Base-by-base conservation (phyloP, 2,888 invertebrate species). In the Fragum whitleyi region DNA sequence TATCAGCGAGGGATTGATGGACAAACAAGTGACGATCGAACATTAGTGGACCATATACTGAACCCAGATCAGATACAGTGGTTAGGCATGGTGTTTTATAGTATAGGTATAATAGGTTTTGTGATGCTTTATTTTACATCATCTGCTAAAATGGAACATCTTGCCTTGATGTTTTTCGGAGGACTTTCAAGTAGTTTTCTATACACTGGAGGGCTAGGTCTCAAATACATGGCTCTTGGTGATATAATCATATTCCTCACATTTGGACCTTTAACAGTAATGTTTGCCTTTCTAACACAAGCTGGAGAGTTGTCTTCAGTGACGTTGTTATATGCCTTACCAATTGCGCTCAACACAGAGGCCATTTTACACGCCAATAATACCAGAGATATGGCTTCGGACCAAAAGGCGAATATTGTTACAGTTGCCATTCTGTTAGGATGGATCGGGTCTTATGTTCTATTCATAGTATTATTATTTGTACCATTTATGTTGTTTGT, bases 351-450 rank as follows among this genome's bases (percentile, higher is more conserved):
- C 28, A 98, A 98, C 92, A 98, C 98, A 1, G 98, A 98, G 94
- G 98, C 98, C 69, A 98, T 98, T 91, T 95, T 99, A 77, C 98
- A 98, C 93, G 97, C 97, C 91, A 99, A 98, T 93, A 98, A 99
- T 93, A 97, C 98, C 0, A 95, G 98, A 87, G 98, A 98, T 94
- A 95, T 97, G 87, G 97, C 97, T 91, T 96, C 96, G 79, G 98
- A 98, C 92, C 96, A 96, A 82, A 96, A 96, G 93, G 98, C 97
- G 67, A 98, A 98, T 83, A 98, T 98, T 90, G 97, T 98, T 0
- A 99, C 98, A 21, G 94, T 98, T 90, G 98, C 98, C n/a, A 98
- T 98, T 92, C 94, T 98, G 73, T 96, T 98, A 86, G 98, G 98
- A 28, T 96, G 96, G 91, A 97, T 97, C 53, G 97, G 97, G 82